Evolutionary conservation across 2,113 vertebrate genomes (phyloP).

Genomic region (Microtus ochrogaster): DNA sequence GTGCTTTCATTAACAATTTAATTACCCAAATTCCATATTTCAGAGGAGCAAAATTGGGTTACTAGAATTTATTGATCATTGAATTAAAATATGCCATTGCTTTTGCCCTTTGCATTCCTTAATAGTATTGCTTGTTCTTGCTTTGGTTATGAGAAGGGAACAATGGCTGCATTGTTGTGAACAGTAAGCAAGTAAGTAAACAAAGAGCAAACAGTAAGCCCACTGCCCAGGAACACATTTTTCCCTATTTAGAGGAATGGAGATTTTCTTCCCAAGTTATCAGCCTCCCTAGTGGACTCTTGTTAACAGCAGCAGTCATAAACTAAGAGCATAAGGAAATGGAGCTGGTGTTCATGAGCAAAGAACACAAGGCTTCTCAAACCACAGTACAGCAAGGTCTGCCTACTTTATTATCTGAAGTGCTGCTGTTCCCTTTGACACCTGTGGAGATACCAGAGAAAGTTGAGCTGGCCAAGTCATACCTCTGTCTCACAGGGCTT

Average conservation of each 20-base stretch:
- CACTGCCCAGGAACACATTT: not conserved
- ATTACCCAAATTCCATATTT: constrained; percentile 65
- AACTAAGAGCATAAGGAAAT: not conserved
- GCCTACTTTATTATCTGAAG: constrained; percentile 43
- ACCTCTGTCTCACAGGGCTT: constrained; percentile 23
- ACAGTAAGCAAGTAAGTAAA: constrained; percentile 15
- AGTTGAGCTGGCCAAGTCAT: constrained; percentile 8
- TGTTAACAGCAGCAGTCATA: not conserved
- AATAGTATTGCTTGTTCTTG: not conserved
- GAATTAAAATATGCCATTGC: constrained; percentile 44
- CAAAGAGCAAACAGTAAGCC: no score
- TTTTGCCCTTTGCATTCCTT: constrained; percentile 36
- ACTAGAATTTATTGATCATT: constrained; percentile 55
- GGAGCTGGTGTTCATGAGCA: not conserved
- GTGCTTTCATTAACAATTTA: constrained; percentile 28
- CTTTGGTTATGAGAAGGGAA: constrained; percentile 45
- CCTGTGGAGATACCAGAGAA: constrained; percentile 40
- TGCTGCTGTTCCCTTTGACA: not conserved
- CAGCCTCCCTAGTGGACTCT: not conserved
- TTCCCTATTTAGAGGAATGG: not conserved
- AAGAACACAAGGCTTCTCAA: not conserved
- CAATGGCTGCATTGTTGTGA: not conserved
- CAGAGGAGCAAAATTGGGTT: not conserved
- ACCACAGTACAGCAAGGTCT: not conserved
- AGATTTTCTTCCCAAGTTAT: constrained; percentile 37